Conservation (phyloP, 2,113 vertebrate genomes). For the Miniopterus natalensis region DNA sequence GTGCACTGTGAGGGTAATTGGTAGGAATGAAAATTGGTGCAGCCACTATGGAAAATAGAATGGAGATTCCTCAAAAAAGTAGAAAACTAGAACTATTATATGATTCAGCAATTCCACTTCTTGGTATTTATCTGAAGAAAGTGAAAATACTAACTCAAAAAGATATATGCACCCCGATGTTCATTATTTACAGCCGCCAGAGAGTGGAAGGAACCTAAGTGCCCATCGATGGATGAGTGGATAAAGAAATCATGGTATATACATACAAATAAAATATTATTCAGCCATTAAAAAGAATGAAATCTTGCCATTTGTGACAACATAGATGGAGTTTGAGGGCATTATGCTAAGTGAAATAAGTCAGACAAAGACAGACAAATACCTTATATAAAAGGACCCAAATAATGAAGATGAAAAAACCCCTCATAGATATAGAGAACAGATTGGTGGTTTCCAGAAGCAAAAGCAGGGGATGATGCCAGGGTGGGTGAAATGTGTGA, state of each 20-base stretch:
- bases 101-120: background rate
- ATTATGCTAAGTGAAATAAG: background rate
- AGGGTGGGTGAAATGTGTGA: background rate
- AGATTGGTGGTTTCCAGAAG: background rate
- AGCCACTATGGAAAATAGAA: background rate
- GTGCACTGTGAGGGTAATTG: background rate
- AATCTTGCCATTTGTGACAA: background rate
- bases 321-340: background rate
- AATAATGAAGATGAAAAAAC: background rate
- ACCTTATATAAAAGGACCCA: background rate
- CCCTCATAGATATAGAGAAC: background rate
- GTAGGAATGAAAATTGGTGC: background rate
- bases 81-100: background rate
- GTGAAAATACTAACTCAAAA: background rate
- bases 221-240: background rate
- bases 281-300: slow-evolving; percentile 1
- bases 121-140: background rate
- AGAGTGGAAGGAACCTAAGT: background rate
- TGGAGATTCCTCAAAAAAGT: background rate
- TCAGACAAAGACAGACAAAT: background rate
- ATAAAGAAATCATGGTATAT: background rate
- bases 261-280: background rate
- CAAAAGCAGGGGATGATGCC: background rate
- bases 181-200: background rate
- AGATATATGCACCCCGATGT: background rate